Evolutionary conservation across 2,113 vertebrate species (phyloP).

Genomic region (Eidolon helvum): DNA sequence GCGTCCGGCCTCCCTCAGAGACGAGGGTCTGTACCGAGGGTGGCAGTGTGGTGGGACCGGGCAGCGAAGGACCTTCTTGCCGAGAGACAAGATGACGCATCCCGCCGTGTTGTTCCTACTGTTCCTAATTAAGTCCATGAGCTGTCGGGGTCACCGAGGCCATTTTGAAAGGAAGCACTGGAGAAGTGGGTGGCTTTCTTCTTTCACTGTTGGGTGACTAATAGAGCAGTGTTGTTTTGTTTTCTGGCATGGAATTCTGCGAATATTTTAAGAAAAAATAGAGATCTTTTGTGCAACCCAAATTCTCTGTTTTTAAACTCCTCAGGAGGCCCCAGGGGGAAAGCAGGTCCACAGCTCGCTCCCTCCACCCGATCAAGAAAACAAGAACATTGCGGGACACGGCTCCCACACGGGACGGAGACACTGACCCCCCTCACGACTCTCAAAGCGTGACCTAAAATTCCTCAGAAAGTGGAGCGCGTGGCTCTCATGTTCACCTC

Average conservation of each 20-base stretch:
- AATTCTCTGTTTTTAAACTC: background rate
- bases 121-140: background rate
- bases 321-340: background rate
- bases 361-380: background rate
- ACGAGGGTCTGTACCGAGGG: background rate
- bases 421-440: accelerated
- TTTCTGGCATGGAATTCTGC: background rate
- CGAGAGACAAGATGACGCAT: background rate
- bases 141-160: background rate
- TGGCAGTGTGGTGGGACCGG: background rate
- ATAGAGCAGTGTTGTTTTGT: background rate
- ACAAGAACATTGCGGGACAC: background rate
- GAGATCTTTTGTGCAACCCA: background rate
- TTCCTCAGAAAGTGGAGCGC: background rate
- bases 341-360: background rate
- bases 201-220: background rate
- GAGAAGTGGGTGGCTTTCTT: background rate
- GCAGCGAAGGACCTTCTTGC: background rate
- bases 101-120: background rate
- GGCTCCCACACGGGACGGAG: accelerated
- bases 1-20: too few relatives aligned
- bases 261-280: conserved; percentile 29
- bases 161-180: background rate
- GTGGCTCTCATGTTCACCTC: background rate
- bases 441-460: background rate